Base-by-base conservation (phyloP, 2,797 vertebrate species). In the Erpetoichthys calabaricus region DNA sequence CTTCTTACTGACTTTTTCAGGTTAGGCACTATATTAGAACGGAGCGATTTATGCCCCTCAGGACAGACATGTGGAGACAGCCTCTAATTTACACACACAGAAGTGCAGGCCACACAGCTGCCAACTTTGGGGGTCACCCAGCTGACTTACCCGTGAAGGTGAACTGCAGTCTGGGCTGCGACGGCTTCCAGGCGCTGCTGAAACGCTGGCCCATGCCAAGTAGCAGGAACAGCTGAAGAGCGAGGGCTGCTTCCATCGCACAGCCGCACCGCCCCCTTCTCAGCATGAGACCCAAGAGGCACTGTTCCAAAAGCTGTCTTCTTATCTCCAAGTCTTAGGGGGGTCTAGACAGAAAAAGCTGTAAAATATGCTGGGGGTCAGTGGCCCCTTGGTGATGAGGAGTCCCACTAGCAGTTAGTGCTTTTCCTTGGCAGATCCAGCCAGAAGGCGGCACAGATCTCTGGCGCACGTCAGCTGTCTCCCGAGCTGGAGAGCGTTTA, bases 91-190 rank as follows among this genome's bases (percentile, higher is more conserved):
- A n/a, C n/a, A n/a, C n/a, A n/a, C n/a, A n/a, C n/a, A n/a, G n/a
- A n/a, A n/a, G n/a, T n/a, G n/a, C n/a, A n/a, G n/a, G n/a, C n/a
- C n/a, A n/a, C n/a, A n/a, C n/a, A n/a, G n/a, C n/a, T n/a, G n/a
- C n/a, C n/a, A n/a, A n/a, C n/a, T n/a, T n/a, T n/a, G n/a, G n/a
- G n/a, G n/a, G n/a, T n/a, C n/a, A n/a, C n/a, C n/a, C n/a, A n/a
- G n/a, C n/a, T n/a, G n/a, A n/a, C 68, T 67, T 69, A 76, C 74
- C 74, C 63, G 70, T 63, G 59, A 70, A 62, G 51, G 65, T 67
- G 61, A 76, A 83, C 75, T 85, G 83, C 43, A 88, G 77, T 56
- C 84, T 76, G 49, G 86, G 83, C 51, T 86, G 82, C 67, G 82
- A 81, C 60, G 83, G 68, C 76, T 70, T 83, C 84, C 83, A 85